A percentile compares a stretch with the other conserved stretches of the same genome.
These are phyloP conservation scores for Halichoerus grypus DNA, from an alignment of 2,113 vertebrate genomes.

Conservation along the genomic window DNA sequence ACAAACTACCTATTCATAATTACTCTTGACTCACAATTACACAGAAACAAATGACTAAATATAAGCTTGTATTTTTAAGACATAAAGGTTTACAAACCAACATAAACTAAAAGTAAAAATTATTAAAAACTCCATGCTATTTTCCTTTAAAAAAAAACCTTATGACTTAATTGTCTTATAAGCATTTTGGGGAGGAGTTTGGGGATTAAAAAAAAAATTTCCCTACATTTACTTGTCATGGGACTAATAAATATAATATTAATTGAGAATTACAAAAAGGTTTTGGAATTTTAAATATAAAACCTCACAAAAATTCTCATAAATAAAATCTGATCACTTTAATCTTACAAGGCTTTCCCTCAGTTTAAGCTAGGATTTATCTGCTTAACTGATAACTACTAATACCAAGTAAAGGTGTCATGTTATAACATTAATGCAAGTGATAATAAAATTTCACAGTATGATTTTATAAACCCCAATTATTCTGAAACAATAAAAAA, in stretches of 20 bases:
- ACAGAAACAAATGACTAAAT: background rate
- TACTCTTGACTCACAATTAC: background rate
- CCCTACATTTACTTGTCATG: slow-evolving; percentile 27
- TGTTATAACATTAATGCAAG: background rate
- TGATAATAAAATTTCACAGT: slow-evolving; percentile 36
- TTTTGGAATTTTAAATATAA: slow-evolving; percentile 48
- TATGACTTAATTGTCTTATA: background rate
- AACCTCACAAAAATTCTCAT: slow-evolving; percentile 28
- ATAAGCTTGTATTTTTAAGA: slow-evolving; percentile 52
- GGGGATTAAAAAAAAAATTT: background rate
- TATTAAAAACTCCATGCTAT: background rate
- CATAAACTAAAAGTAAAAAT: slow-evolving; percentile 34
- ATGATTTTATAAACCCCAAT: slow-evolving; percentile 23
- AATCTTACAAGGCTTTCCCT: background rate
- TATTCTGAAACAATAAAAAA: slow-evolving; percentile 47
- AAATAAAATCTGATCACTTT: slow-evolving; percentile 34
- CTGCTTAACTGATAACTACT: slow-evolving; percentile 30
- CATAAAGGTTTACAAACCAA: slow-evolving; percentile 33
- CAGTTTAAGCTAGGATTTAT: slow-evolving; percentile 13
- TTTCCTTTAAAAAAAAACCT: background rate
- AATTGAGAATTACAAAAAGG: slow-evolving; percentile 22
- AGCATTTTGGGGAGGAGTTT: background rate
- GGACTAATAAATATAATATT: slow-evolving; percentile 13
- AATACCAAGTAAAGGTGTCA: slow-evolving; percentile 6
- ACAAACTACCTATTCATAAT: background rate